Evolutionary conservation across 2,113 vertebrate species (phyloP).

Genomic region (Lagopus leucura): DNA sequence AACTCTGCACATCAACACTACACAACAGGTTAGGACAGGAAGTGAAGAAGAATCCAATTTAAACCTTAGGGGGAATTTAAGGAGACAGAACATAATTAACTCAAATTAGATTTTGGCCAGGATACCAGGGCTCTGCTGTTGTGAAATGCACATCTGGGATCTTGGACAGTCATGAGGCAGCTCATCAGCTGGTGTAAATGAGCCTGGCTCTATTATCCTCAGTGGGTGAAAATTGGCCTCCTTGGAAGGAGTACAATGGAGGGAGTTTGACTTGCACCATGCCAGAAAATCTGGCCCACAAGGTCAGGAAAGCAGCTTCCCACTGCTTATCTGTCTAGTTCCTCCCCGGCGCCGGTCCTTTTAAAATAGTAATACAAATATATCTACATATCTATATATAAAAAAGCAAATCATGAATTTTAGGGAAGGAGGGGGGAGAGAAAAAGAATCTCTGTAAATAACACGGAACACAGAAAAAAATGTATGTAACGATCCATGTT

Average conservation of each 20-base stretch:
- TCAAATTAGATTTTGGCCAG: conserved; percentile 19
- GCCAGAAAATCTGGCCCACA: neutral
- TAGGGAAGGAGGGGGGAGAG: accelerated
- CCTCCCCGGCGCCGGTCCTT: neutral
- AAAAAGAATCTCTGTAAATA: neutral
- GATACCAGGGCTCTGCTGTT: neutral
- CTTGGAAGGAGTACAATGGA: neutral
- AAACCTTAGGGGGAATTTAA: conserved; percentile 45
- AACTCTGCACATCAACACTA: conserved; percentile 22
- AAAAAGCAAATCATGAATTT: neutral
- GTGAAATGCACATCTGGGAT: conserved; percentile 37
- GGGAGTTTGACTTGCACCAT: neutral
- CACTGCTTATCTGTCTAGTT: neutral
- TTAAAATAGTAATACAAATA: neutral
- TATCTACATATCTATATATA: neutral
- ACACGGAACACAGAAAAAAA: neutral
- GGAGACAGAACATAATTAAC: conserved; percentile 38
- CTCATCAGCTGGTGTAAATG: conserved; percentile 54
- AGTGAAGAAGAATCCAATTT: conserved; percentile 37
- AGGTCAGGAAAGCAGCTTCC: conserved; percentile 19
- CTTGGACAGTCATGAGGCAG: conserved; percentile 30
- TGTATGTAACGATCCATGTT: neutral
- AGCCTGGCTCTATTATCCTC: neutral
- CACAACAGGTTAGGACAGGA: conserved; percentile 31
- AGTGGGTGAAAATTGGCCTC: neutral